Percentiles rank a stretch among this genome's conserved stretches.
Conservation (phyloP, 2,113 vertebrate species). For the Perca flavescens region DNA sequence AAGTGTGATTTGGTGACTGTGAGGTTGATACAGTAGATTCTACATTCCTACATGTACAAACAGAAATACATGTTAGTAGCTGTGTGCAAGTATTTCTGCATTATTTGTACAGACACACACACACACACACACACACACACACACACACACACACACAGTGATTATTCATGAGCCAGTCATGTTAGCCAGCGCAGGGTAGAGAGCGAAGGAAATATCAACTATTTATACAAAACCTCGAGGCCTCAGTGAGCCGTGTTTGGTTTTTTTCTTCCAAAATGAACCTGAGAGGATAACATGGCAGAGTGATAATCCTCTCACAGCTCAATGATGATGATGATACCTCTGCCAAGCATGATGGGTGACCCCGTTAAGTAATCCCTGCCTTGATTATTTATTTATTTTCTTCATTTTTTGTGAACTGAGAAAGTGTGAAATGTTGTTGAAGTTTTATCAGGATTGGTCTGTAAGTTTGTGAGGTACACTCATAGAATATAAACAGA, state of each 20-base stretch:
- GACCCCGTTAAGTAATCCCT: slow-evolving; percentile 34
- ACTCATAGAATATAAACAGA: neutral
- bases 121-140: slow-evolving; percentile 30
- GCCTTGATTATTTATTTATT: neutral
- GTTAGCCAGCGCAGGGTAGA: slow-evolving; percentile 19
- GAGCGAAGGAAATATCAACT: slow-evolving; percentile 37
- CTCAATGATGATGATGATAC: slow-evolving; percentile 24
- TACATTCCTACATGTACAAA: slow-evolving; percentile 11
- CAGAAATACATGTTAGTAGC: neutral
- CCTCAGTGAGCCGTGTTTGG: slow-evolving; percentile 23
- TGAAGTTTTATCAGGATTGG: neutral
- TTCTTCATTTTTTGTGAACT: neutral
- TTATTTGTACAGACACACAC: neutral
- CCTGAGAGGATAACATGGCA: slow-evolving; percentile 41
- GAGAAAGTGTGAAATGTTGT: neutral
- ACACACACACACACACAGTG: slow-evolving; percentile 22
- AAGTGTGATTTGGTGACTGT: slow-evolving; percentile 58
- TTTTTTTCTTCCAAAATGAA: slow-evolving; percentile 40
- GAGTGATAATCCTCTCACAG: slow-evolving; percentile 47
- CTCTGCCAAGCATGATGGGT: slow-evolving; percentile 46
- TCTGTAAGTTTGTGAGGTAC: neutral
- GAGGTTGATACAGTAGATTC: slow-evolving; percentile 33
- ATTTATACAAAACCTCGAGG: slow-evolving; percentile 36
- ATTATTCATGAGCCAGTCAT: slow-evolving; percentile 64
- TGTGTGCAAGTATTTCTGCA: neutral